Percentiles rank a stretch among this genome's conserved stretches.
phyloP scores from a whole-genome alignment of 1,140 invertebrate genomes.

The Cyclargus thomasi region DNA sequence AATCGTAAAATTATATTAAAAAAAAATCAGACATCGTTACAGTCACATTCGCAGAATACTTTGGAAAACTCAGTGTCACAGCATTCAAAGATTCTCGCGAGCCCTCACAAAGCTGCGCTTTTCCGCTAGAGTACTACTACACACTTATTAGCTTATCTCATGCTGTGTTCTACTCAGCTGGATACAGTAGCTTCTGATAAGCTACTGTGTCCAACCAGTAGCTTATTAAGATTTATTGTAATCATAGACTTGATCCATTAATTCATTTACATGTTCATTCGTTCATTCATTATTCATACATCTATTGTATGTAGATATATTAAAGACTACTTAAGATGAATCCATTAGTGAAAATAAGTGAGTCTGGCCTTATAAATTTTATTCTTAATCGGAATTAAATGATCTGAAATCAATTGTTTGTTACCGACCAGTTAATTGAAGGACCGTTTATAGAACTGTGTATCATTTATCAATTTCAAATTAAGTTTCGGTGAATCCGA shows the following conservation, averaged over 20 bases:
- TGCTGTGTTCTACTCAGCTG: not conserved
- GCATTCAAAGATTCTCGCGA: too few relatives aligned
- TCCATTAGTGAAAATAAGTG: not conserved
- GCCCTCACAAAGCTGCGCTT: too few relatives aligned
- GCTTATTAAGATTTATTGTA: constrained; percentile 3
- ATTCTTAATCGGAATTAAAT: not conserved
- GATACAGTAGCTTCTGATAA: not conserved
- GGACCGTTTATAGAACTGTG: not conserved
- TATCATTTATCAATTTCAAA: constrained; percentile 1
- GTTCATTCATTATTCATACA: not conserved
- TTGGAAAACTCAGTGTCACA: too few relatives aligned
- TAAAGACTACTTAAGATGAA: not conserved
- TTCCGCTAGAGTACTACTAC: not conserved
- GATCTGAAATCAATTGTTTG: not conserved
- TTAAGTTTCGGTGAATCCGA: not conserved
- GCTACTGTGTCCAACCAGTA: not conserved
- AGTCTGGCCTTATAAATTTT: not conserved
- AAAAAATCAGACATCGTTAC: too few relatives aligned
- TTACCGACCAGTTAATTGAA: not conserved
- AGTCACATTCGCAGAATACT: too few relatives aligned
- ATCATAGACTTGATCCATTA: not conserved
- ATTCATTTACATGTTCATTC: not conserved
- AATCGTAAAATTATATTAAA: too few relatives aligned
- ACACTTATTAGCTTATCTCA: not conserved
- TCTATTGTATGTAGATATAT: not conserved